A percentile compares a stretch with the other conserved stretches of the same genome.
phyloP scores from a whole-genome alignment of 2,797 vertebrate species.

The Xenops minutus region DNA sequence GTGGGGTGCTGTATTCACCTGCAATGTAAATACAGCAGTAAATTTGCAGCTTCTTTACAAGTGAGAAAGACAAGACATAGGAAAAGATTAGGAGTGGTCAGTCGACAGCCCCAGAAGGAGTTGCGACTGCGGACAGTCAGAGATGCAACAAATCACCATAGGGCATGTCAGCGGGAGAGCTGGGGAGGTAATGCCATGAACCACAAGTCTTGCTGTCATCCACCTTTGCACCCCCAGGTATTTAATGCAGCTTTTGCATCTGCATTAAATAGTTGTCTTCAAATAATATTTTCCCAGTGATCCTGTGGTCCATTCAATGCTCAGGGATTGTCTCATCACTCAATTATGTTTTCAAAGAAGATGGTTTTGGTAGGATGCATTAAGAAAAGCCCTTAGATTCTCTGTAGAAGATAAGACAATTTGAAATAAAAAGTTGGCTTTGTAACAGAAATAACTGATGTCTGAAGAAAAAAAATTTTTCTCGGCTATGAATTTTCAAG shows the following conservation, averaged over 20 bases:
- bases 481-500: background rate
- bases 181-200: background rate
- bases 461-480: background rate
- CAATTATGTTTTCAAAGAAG: background rate
- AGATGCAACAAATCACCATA: background rate
- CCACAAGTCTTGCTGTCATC: background rate
- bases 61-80: background rate
- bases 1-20: background rate
- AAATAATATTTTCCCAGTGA: background rate
- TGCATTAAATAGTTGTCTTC: background rate
- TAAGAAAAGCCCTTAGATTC: background rate
- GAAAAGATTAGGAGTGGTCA: background rate
- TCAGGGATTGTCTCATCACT: background rate
- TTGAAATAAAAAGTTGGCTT: background rate
- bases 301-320: background rate
- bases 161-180: background rate
- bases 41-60: background rate
- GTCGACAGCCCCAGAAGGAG: background rate
- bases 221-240: background rate
- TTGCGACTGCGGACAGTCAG: background rate
- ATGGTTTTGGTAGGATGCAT: background rate
- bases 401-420: background rate
- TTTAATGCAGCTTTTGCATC: background rate
- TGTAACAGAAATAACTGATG: background rate
- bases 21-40: background rate